Evolutionary conservation across 2,888 invertebrate genomes (phyloP).

Genomic region (Epistrophella euchroma): DNA sequence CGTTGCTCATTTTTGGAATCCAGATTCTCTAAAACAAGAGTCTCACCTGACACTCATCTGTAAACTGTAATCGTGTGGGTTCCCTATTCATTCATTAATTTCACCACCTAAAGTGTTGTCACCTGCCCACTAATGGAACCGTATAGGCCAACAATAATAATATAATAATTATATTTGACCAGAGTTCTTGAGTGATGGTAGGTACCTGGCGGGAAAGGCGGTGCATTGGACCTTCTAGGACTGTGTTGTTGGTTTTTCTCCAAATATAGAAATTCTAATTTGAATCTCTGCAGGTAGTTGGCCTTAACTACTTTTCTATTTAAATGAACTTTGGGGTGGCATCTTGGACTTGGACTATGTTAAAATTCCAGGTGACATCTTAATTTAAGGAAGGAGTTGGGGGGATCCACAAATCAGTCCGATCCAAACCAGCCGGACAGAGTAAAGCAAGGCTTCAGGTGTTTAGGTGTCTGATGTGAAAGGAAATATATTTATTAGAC

Average conservation of each 20-base stretch:
- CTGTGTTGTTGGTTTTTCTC: slow-evolving; percentile 58
- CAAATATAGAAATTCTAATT: slow-evolving; percentile 54
- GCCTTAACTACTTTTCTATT: slow-evolving; percentile 71
- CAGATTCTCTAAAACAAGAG: slow-evolving; percentile 42
- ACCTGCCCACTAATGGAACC: slow-evolving; percentile 72
- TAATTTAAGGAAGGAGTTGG: slow-evolving; percentile 38
- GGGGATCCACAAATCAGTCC: not conserved
- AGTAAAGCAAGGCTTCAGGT: slow-evolving; percentile 37
- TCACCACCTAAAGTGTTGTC: slow-evolving; percentile 65
- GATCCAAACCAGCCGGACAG: not conserved
- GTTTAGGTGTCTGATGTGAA: slow-evolving; percentile 33
- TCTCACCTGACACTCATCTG: slow-evolving; percentile 46
- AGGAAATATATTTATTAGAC: slow-evolving; percentile 62
- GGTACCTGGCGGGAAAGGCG: slow-evolving; percentile 39
- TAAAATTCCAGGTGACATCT: slow-evolving; percentile 60
- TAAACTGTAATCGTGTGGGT: slow-evolving; percentile 61
- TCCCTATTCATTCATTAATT: slow-evolving; percentile 69
- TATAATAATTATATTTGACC: slow-evolving; percentile 42
- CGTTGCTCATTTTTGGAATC: slow-evolving; percentile 59
- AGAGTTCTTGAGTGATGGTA: slow-evolving; percentile 11
- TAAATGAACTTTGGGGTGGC: slow-evolving; percentile 69
- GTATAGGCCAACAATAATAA: slow-evolving; percentile 32
- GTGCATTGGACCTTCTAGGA: slow-evolving; percentile 76
- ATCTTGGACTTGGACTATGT: slow-evolving; percentile 35
- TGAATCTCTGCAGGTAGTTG: slow-evolving; percentile 62